phyloP scores from a whole-genome alignment of 2,888 invertebrate genomes.

The Balanococcus diminutus region DNA sequence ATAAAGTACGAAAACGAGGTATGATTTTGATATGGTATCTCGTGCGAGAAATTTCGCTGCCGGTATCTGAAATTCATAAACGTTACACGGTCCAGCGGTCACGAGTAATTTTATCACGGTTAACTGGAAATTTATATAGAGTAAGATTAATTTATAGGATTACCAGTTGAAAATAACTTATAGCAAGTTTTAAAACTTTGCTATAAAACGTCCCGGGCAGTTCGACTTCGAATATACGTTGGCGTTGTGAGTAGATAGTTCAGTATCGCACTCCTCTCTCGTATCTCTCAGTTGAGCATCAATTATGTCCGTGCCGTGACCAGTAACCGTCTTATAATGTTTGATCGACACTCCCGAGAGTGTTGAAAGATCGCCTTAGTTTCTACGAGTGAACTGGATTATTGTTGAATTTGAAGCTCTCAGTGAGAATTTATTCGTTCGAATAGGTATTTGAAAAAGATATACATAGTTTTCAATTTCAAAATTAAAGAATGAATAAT shows the following conservation, averaged over 20 bases:
- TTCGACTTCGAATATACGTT: background rate
- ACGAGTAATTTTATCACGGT: constrained; percentile 15
- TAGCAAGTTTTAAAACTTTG: constrained; percentile 10
- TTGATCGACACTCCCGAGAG: background rate
- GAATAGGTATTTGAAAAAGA: too few species aligned
- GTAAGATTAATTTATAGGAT: constrained; percentile 40
- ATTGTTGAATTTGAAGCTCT: too few species aligned
- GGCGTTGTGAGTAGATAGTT: too few species aligned
- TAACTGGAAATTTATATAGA: constrained; percentile 26
- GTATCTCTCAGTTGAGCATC: too few species aligned
- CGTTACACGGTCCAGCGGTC: constrained; percentile 38
- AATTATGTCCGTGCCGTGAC: background rate
- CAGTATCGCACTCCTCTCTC: background rate
- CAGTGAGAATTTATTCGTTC: too few species aligned
- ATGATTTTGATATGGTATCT: constrained; percentile 18
- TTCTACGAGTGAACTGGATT: too few species aligned
- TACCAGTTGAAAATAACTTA: constrained; percentile 35
- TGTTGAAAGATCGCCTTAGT: background rate
- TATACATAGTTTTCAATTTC: too few species aligned
- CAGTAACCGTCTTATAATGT: background rate
- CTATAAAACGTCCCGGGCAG: constrained; percentile 3
- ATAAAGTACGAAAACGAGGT: constrained; percentile 24
- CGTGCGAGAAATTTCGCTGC: constrained; percentile 40
- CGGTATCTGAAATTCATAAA: constrained; percentile 40
- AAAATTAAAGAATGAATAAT: too few species aligned